Evolutionary conservation across 23 tunicate genomes (phyloP).

Genomic region (Botrylloides violaceus): DNA sequence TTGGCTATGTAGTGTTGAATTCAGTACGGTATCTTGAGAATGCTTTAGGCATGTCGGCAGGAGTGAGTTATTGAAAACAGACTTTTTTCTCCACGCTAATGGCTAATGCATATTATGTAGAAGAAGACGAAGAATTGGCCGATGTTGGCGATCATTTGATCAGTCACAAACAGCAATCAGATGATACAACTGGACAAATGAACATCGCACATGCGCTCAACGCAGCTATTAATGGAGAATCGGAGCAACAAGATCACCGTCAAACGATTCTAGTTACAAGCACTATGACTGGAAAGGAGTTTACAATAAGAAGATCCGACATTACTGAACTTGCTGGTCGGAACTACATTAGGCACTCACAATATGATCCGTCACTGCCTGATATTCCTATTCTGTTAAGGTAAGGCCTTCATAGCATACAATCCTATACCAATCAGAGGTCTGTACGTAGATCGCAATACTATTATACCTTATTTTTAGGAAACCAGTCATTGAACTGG

Average conservation of each 20-base stretch:
- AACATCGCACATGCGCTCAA: neutral
- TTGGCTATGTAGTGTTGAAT: no score
- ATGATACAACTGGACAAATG: no score
- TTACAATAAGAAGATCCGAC: constrained; percentile 61
- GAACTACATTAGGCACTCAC: constrained; percentile 63
- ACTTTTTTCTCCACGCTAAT: no score
- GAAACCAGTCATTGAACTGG: neutral
- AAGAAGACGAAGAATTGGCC: no score
- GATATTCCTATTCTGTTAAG: constrained; percentile 59
- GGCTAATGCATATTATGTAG: no score
- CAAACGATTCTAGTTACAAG: constrained; percentile 47
- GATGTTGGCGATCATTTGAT: no score
- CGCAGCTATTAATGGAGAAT: neutral
- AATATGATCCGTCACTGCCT: constrained; percentile 56
- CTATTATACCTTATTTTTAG: no score
- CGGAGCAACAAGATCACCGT: neutral
- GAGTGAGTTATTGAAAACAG: no score
- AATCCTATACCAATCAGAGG: neutral
- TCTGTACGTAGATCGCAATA: no score
- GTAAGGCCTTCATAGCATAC: constrained; percentile 24
- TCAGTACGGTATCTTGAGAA: no score
- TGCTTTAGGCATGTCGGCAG: no score
- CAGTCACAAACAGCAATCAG: no score
- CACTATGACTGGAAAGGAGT: constrained; percentile 62
- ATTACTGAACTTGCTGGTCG: constrained; percentile 50